Evolutionary conservation across 1,140 invertebrate genomes (phyloP).

Genomic region (Nephotettix cincticeps): DNA sequence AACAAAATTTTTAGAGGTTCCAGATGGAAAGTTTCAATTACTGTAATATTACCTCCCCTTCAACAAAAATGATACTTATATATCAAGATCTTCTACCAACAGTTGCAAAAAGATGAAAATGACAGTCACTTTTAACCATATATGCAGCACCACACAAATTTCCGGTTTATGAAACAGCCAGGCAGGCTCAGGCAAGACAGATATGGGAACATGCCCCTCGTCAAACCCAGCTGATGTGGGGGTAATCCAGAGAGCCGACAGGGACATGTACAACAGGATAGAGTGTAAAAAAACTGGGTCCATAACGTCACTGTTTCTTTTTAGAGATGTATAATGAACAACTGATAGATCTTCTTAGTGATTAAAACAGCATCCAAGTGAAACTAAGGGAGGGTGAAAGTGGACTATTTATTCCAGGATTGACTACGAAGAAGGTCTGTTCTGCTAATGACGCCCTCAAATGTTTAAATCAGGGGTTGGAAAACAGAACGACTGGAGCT

Average conservation of each 20-base stretch:
- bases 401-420: conserved; percentile 43
- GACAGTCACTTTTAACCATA: too few species aligned
- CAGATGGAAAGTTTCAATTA: too few species aligned
- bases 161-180: too few species aligned
- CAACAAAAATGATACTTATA: too few species aligned
- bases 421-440: conserved; percentile 65
- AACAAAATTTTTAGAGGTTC: too few species aligned
- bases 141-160: too few species aligned
- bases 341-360: conserved; percentile 52
- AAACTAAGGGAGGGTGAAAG: conserved; percentile 81
- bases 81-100: too few species aligned
- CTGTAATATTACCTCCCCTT: too few species aligned
- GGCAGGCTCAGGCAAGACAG: conserved; percentile 91
- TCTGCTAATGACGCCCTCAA: conserved; percentile 62
- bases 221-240: conserved; percentile 66
- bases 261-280: conserved; percentile 78
- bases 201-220: conserved; percentile 83
- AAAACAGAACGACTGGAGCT: conserved; percentile 76
- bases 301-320: conserved; percentile 72
- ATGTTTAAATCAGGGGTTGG: conserved; percentile 62
- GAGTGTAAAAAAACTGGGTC: conserved; percentile 59
- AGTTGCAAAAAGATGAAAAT: too few species aligned
- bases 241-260: conserved; percentile 81
- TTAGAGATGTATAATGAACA: conserved; percentile 58
- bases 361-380: conserved; percentile 60